Conservation (phyloP, 2,888 invertebrate genomes). For the Pilophorus perplexus region DNA sequence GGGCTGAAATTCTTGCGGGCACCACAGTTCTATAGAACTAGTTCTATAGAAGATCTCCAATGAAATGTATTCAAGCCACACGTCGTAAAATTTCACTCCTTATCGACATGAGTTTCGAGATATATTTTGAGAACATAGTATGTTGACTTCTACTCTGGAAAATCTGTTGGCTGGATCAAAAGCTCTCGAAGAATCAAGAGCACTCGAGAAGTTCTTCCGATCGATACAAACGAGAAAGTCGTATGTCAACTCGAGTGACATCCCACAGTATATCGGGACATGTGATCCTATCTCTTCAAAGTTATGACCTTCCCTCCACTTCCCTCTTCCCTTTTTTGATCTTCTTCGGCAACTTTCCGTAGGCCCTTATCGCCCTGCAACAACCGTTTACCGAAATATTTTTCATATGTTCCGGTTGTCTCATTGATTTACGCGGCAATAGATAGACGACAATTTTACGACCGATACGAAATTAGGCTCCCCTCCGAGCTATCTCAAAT, state of each 20-base stretch:
- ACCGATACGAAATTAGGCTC: constrained; percentile 13
- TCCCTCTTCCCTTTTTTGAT: background rate
- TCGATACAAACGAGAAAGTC: constrained; percentile 33
- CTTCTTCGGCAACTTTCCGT: constrained; percentile 2
- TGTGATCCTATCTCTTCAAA: constrained; percentile 29
- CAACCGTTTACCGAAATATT: constrained; percentile 2
- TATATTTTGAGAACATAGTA: too few species aligned
- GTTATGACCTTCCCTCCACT: constrained; percentile 18
- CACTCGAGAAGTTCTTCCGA: constrained; percentile 24
- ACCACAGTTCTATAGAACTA: too few species aligned
- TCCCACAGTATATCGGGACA: constrained; percentile 14
- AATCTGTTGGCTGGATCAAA: background rate
- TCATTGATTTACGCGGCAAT: constrained; percentile 38
- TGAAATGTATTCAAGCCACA: too few species aligned
- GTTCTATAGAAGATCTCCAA: too few species aligned
- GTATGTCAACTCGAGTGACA: constrained; percentile 33
- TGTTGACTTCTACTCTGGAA: background rate
- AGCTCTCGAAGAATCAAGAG: background rate
- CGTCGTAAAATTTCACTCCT: too few species aligned
- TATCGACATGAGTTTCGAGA: too few species aligned
- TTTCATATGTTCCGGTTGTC: constrained; percentile 36
- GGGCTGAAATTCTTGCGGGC: too few species aligned
- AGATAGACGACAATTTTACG: constrained; percentile 34
- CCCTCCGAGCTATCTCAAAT: too few species aligned
- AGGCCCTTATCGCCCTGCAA: constrained; percentile 1